Percentiles rank a stretch among this genome's conserved stretches.
Conservation (phyloP, 1,140 invertebrate species). For the Vanessa atalanta region DNA sequence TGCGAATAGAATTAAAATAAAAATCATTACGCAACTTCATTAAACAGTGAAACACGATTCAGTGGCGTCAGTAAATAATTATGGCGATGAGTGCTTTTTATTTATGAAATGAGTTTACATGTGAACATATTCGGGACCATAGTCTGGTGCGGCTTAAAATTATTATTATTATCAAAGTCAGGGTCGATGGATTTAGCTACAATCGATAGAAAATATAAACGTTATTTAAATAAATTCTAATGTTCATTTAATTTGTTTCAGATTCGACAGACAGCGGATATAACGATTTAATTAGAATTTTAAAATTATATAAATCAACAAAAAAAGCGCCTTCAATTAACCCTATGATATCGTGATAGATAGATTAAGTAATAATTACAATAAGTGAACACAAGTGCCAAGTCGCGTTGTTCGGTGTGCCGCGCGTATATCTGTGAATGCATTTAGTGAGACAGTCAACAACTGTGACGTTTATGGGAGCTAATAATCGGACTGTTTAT, state of each 20-base stretch:
- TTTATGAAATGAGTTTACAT: not conserved
- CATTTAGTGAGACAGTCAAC: conserved; percentile 14
- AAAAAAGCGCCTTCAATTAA: conserved; percentile 70
- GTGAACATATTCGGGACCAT: not conserved
- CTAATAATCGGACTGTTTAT: conserved; percentile 20
- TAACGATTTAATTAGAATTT: conserved; percentile 40
- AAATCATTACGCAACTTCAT: conserved; percentile 48
- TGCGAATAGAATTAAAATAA: conserved; percentile 51
- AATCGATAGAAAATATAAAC: not conserved
- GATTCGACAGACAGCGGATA: conserved; percentile 46
- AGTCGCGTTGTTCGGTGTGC: conserved; percentile 29
- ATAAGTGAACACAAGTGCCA: conserved; percentile 57
- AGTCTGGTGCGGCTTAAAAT: not conserved
- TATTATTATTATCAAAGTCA: not conserved
- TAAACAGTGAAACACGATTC: conserved; percentile 29
- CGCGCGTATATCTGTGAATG: conserved; percentile 32
- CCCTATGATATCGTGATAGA: conserved; percentile 53
- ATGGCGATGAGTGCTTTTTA: conserved; percentile 10
- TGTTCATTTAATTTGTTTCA: conserved; percentile 50
- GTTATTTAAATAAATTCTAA: conserved; percentile 10
- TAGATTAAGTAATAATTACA: conserved; percentile 52
- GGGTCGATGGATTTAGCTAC: not conserved
- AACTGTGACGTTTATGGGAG: conserved; percentile 14
- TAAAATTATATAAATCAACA: conserved; percentile 45
- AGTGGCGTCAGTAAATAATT: conserved; percentile 10